Percentiles rank a stretch among this genome's conserved stretches.
phyloP scores from a whole-genome alignment of 2,797 vertebrate species.

The Phyllotis vaccarum region DNA sequence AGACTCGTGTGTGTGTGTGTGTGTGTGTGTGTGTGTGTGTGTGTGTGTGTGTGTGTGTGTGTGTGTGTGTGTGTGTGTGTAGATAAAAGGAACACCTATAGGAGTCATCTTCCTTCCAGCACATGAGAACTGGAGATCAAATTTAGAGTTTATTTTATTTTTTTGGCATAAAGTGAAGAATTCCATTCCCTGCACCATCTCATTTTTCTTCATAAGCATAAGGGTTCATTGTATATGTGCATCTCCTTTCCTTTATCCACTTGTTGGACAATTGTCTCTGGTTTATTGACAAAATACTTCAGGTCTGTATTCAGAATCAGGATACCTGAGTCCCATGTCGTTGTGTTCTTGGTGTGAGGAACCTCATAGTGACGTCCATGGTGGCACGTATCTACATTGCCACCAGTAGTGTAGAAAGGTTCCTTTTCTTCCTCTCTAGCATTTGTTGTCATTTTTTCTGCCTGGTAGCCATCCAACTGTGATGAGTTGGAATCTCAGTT shows the following conservation, averaged over 20 bases:
- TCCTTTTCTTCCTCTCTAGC: not conserved
- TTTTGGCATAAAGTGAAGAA: not conserved
- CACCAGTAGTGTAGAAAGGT: not conserved
- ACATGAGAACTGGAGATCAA: too few relatives aligned
- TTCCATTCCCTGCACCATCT: not conserved
- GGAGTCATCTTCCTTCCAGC: not conserved
- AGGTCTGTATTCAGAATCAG: not conserved
- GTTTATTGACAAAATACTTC: not conserved
- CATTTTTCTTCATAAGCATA: not conserved
- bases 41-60: not conserved
- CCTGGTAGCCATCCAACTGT: not conserved
- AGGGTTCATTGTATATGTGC: not conserved
- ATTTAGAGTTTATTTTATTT: not conserved
- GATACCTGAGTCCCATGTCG: not conserved
- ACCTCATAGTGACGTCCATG: not conserved
- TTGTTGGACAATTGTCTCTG: not conserved
- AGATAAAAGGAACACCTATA: not conserved
- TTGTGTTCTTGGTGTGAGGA: not conserved
- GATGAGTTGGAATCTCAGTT: not conserved
- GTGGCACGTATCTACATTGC: not conserved
- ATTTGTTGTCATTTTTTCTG: not conserved
- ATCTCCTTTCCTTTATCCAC: not conserved
- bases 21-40: not conserved
- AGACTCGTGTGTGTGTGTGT: too few relatives aligned
- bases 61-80: too few relatives aligned